Evolutionary conservation across 37 sponge, comb jelly and placozoan genomes (phyloP).

Genomic region (Beroe ovata): DNA sequence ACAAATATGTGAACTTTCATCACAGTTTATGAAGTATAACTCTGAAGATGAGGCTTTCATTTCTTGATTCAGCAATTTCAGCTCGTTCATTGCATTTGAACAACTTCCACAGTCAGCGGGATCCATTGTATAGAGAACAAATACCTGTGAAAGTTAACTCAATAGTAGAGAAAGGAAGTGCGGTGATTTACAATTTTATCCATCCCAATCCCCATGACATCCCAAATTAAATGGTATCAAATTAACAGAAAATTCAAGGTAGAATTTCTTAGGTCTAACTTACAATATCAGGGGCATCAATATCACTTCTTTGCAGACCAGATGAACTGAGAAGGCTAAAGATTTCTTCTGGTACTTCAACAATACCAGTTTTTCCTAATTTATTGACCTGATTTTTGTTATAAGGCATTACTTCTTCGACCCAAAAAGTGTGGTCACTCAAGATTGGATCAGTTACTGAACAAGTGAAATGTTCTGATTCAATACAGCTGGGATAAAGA

Average conservation of each 20-base stretch:
- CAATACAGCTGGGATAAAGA: too few species aligned
- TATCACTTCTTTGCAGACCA: too few species aligned
- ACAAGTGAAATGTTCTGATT: background rate
- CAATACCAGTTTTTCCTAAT: background rate
- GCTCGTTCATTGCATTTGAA: background rate
- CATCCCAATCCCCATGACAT: too few species aligned
- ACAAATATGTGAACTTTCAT: background rate
- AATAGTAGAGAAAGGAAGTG: too few species aligned
- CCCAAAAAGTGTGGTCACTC: background rate
- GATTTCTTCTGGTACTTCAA: background rate
- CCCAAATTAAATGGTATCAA: too few species aligned
- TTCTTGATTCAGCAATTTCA: background rate
- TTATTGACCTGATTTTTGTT: background rate
- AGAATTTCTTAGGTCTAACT: too few species aligned
- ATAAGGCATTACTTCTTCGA: background rate
- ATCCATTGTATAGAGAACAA: constrained; percentile 24
- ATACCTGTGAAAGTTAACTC: background rate
- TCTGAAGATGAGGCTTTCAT: background rate
- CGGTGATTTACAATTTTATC: too few species aligned
- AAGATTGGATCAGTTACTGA: background rate
- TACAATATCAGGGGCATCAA: too few species aligned
- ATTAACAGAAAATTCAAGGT: too few species aligned
- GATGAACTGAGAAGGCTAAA: too few species aligned
- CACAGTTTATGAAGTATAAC: constrained; percentile 17
- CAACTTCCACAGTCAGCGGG: constrained; percentile 24